Evolutionary conservation across 2,888 invertebrate genomes (phyloP), one percentile per base, ranked within the genome.

Genomic region (Sturmia bella): DNA sequence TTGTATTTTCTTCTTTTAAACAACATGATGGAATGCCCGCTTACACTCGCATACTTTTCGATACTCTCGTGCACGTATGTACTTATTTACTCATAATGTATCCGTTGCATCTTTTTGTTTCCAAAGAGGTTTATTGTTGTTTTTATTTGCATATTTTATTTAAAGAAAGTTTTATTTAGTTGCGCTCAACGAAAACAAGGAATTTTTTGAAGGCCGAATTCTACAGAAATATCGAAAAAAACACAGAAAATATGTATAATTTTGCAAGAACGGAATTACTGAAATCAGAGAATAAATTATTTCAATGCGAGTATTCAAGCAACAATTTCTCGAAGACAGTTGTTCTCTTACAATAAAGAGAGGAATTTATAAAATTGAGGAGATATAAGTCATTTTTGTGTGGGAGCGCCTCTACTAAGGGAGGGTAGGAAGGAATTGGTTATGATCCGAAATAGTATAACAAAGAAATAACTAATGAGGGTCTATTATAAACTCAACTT

Each of bases 11-110:
- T 24, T 56, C 27, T 32, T 17, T 39, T 59, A 17, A 72, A 78
- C 52, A 78, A 78, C 72, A 72, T 78, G 57, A 78, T 78, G 78
- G 78, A 78, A 78, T 78, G 78, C 78, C 78, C 78, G 57, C 57
- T 32, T 66, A 19, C 24, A 61, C 59, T 57, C 39, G 32, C 68
- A 59, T 15, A 66, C 4, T 66, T 66, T 48, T 50, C 19, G 19
- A 56, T 64, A 37, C 64, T 48, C 32, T 61, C 43, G 43, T 37
- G 15, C 61, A 75, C 37, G 43, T 52, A 75, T 21, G 43, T 59
- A 68, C 57, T 59, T 15, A 54, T 64, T 37, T 64, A 39, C 56
- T 56, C 64, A 41, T 13, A 43, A 66, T 43, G 43, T 43, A 59
- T 68, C 27, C 52, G 15, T 24, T 50, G 3, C 32, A 32, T 48